Evolutionary conservation across 2,888 invertebrate species (phyloP).

Genomic region (Drosophila borborema): DNA sequence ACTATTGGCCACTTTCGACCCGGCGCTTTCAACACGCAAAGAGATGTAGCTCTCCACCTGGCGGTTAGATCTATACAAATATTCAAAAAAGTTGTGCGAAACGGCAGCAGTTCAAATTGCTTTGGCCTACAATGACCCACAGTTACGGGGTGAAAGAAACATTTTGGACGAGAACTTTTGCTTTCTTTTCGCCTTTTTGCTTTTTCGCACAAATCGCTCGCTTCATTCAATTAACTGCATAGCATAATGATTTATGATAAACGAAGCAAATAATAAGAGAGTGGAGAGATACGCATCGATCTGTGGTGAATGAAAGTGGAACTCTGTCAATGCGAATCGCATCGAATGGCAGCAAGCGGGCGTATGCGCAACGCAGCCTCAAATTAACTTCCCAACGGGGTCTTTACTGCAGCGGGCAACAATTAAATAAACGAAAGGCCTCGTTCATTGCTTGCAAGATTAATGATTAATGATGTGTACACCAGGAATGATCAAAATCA

Average conservation of each 20-base stretch:
- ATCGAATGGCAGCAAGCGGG: slow-evolving; percentile 31
- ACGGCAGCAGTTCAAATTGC: slow-evolving; percentile 55
- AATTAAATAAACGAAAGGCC: slow-evolving; percentile 66
- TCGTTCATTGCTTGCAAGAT: slow-evolving; percentile 39
- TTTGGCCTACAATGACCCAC: slow-evolving; percentile 62
- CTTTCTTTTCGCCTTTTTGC: slow-evolving; percentile 54
- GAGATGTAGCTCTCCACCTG: slow-evolving; percentile 46
- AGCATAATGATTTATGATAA: slow-evolving; percentile 63
- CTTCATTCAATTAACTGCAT: slow-evolving; percentile 49
- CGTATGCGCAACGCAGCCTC: slow-evolving; percentile 43
- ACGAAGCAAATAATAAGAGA: slow-evolving; percentile 32
- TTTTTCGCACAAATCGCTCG: slow-evolving; percentile 8
- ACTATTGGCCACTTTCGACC: slow-evolving; percentile 45
- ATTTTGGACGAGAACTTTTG: slow-evolving; percentile 62
- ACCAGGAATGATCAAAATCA: slow-evolving; percentile 65
- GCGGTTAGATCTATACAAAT: slow-evolving; percentile 61
- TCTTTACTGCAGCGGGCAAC: slow-evolving; percentile 35
- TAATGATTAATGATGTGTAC: slow-evolving; percentile 75
- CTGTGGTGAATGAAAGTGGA: slow-evolving; percentile 29
- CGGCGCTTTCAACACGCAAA: slow-evolving; percentile 53
- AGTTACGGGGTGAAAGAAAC: slow-evolving; percentile 30
- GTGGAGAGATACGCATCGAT: slow-evolving; percentile 7
- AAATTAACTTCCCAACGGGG: slow-evolving; percentile 5
- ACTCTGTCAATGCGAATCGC: slow-evolving; percentile 43
- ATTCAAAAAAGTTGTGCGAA: slow-evolving; percentile 51